These are phyloP conservation scores for Gortyna flavago DNA, from an alignment of 2,888 invertebrate species.

Conservation along the genomic window DNA sequence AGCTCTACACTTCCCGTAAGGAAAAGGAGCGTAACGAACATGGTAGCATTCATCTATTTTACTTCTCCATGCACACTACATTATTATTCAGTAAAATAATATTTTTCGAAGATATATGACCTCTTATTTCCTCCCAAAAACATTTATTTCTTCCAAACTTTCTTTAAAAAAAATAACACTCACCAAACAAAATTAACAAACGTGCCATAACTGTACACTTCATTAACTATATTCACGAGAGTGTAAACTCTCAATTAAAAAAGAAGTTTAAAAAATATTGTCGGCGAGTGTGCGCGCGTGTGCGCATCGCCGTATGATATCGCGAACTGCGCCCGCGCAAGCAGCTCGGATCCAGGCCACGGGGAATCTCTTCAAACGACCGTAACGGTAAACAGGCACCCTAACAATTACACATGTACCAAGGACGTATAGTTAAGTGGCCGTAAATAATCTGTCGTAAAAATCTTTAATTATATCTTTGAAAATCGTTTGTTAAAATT, in stretches of 20 bases:
- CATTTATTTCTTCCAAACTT: slow-evolving; percentile 5
- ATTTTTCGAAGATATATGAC: background rate
- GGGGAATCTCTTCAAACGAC: slow-evolving; percentile 63
- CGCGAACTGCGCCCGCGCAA: slow-evolving; percentile 65
- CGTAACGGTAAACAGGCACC: slow-evolving; percentile 70
- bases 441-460: slow-evolving; percentile 32
- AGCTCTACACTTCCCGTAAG: slow-evolving; percentile 20
- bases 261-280: slow-evolving; percentile 30
- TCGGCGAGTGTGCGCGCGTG: slow-evolving; percentile 53
- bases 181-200: slow-evolving; percentile 57
- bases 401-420: slow-evolving; percentile 62
- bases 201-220: slow-evolving; percentile 60
- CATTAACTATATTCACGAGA: slow-evolving; percentile 50
- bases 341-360: slow-evolving; percentile 64
- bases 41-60: background rate
- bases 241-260: slow-evolving; percentile 50
- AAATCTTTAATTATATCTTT: slow-evolving; percentile 25
- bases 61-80: slow-evolving; percentile 6
- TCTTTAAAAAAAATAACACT: slow-evolving; percentile 48
- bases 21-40: slow-evolving; percentile 44
- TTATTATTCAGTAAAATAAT: background rate
- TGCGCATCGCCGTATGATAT: slow-evolving; percentile 58
- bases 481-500: background rate
- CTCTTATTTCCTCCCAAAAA: slow-evolving; percentile 3
- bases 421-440: slow-evolving; percentile 57